Evolutionary conservation across 2,113 vertebrate genomes (phyloP).

Genomic region (Prietella phreatophila): DNA sequence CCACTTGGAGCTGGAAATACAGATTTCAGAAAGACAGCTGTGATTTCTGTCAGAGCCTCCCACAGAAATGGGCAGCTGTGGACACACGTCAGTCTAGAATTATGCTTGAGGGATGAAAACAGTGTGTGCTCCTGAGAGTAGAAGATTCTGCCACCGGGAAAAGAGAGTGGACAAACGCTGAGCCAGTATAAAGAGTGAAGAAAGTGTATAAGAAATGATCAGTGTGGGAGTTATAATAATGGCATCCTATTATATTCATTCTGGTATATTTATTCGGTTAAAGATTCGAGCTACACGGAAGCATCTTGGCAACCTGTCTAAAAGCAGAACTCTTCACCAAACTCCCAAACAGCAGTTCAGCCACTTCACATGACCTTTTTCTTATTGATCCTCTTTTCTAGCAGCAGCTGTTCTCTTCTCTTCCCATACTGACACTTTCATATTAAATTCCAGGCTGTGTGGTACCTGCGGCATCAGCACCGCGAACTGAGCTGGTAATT

Average conservation of each 20-base stretch:
- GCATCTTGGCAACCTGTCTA: not conserved
- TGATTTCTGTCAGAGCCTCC: constrained; percentile 21
- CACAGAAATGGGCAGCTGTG: not conserved
- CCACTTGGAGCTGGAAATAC: constrained; percentile 1
- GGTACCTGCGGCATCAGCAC: constrained; percentile 67
- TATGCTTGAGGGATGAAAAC: not conserved
- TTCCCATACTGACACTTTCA: constrained; percentile 18
- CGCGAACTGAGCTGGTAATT: constrained; percentile 58
- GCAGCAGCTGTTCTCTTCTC: constrained; percentile 26
- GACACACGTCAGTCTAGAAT: constrained; percentile 24
- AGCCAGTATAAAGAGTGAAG: not conserved
- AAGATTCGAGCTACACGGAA: not conserved
- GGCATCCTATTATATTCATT: not conserved
- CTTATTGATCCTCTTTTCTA: constrained; percentile 66
- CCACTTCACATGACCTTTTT: constrained; percentile 61
- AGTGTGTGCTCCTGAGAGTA: not conserved
- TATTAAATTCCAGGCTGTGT: constrained; percentile 50
- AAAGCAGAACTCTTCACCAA: not conserved
- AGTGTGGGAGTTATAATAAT: constrained; percentile 15
- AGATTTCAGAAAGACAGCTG: constrained; percentile 21
- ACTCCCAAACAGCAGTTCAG: constrained; percentile 34
- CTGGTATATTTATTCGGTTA: constrained; percentile 1
- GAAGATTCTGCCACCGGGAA: not conserved
- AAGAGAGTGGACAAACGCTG: constrained; percentile 4
- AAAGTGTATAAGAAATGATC: not conserved